These are phyloP conservation scores for Orthonyx spaldingii DNA, from an alignment of 2,113 vertebrate genomes.

Conservation along the genomic window DNA sequence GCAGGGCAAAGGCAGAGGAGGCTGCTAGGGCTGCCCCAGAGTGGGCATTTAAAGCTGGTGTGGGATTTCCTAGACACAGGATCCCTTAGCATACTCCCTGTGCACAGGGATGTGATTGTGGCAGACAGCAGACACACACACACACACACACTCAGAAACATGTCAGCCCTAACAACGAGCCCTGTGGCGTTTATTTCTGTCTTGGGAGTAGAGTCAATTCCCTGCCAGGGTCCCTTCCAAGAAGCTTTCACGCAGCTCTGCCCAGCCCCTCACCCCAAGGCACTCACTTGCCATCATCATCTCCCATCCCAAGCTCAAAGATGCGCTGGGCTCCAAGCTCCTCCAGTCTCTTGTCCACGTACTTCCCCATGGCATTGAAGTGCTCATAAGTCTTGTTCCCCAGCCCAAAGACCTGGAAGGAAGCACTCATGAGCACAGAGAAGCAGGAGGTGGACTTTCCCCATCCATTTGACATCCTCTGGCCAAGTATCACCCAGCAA, in stretches of 20 bases:
- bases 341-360: constrained; percentile 89
- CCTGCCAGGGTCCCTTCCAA: neutral
- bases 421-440: neutral
- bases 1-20: neutral
- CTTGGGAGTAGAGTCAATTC: neutral
- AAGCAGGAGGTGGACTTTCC: neutral
- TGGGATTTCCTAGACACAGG: neutral
- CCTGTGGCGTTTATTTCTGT: neutral
- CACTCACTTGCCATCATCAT: constrained; percentile 95
- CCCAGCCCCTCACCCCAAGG: neutral
- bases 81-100: neutral
- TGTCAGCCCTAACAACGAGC: accelerated
- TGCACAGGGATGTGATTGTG: neutral
- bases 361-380: constrained; percentile 97
- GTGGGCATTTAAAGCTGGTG: neutral
- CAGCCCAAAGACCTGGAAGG: constrained; percentile 87
- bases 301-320: constrained; percentile 92
- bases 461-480: neutral
- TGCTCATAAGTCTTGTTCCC: constrained; percentile 98
- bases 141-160: neutral
- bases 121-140: neutral
- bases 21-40: neutral
- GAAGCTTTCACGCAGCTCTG: neutral
- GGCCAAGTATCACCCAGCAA: neutral
- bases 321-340: constrained; percentile 90